A percentile compares a stretch with the other conserved stretches of the same genome.
phyloP scores from a whole-genome alignment of 2,797 vertebrate species.

The Sphaeramia orbicularis region DNA sequence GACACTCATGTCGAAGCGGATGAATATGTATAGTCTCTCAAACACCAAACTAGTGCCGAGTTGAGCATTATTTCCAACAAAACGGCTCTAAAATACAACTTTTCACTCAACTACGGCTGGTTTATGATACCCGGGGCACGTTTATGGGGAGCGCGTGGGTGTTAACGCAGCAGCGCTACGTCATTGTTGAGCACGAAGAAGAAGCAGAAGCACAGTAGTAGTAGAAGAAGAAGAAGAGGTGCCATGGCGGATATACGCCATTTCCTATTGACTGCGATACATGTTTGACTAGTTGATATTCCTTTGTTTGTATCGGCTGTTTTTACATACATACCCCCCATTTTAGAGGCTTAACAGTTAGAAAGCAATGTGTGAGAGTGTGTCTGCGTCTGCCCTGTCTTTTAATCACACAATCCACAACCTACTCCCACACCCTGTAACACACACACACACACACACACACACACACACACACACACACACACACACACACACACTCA shows the following conservation, averaged over 20 bases:
- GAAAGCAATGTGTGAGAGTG: background rate
- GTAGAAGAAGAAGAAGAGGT: slow-evolving; percentile 54
- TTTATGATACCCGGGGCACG: too few species aligned
- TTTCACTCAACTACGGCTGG: background rate
- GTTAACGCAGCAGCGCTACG: slow-evolving; percentile 43
- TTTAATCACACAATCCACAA: background rate
- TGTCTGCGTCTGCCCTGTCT: background rate
- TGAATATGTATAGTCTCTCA: slow-evolving; percentile 79
- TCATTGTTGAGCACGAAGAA: slow-evolving; percentile 46
- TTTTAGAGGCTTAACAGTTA: background rate
- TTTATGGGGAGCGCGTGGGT: background rate
- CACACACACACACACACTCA: too few species aligned
- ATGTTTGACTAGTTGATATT: background rate
- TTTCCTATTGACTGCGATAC: slow-evolving; percentile 51
- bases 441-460: too few species aligned
- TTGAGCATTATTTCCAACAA: background rate
- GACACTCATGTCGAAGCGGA: slow-evolving; percentile 79
- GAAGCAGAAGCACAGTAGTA: slow-evolving; percentile 41
- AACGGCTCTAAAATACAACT: background rate
- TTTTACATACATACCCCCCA: background rate
- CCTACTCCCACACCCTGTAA: slow-evolving; percentile 6
- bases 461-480: too few species aligned
- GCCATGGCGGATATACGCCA: slow-evolving; percentile 73
- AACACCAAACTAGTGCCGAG: slow-evolving; percentile 61
- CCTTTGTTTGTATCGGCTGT: background rate